Evolutionary conservation across 2,113 vertebrate genomes (phyloP).

Genomic region (Aphyosemion australe): DNA sequence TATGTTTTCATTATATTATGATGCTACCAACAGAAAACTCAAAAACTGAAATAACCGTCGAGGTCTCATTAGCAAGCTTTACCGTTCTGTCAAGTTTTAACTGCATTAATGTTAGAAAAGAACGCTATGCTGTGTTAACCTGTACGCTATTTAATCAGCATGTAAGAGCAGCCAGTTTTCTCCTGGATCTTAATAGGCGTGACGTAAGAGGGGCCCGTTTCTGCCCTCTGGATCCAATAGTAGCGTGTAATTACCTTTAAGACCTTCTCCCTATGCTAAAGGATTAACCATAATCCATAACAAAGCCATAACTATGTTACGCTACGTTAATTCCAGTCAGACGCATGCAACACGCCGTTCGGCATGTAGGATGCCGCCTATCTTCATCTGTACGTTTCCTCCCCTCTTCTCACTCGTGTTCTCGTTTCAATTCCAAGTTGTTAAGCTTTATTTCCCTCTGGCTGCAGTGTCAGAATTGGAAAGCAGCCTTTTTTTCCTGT

Average conservation of each 20-base stretch:
- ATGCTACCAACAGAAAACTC: neutral
- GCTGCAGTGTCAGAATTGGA: slow-evolving; percentile 46
- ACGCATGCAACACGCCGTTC: slow-evolving; percentile 42
- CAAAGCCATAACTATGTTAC: slow-evolving; percentile 71
- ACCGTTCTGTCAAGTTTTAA: slow-evolving; percentile 12
- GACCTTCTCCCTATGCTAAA: slow-evolving; percentile 69
- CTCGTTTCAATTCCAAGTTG: slow-evolving; percentile 44
- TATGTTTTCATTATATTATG: no score
- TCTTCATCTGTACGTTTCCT: slow-evolving; percentile 42
- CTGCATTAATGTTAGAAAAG: slow-evolving; percentile 28
- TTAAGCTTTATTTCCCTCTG: slow-evolving; percentile 43
- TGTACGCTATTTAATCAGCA: slow-evolving; percentile 37
- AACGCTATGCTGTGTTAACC: slow-evolving; percentile 40
- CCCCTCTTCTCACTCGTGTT: slow-evolving; percentile 11
- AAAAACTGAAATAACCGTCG: neutral
- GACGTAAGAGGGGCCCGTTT: slow-evolving; percentile 58
- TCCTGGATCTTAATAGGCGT: slow-evolving; percentile 57
- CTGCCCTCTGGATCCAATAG: slow-evolving; percentile 69
- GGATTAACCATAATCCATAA: slow-evolving; percentile 78
- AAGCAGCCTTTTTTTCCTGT: slow-evolving; percentile 40
- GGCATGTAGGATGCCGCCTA: slow-evolving; percentile 21
- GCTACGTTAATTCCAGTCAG: slow-evolving; percentile 63
- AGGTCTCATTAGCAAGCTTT: slow-evolving; percentile 5
- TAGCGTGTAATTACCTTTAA: slow-evolving; percentile 78
- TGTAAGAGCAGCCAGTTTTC: slow-evolving; percentile 54